These are phyloP conservation scores for Ovibos moschatus DNA, from an alignment of 2,113 vertebrate genomes.

Conservation along the genomic window DNA sequence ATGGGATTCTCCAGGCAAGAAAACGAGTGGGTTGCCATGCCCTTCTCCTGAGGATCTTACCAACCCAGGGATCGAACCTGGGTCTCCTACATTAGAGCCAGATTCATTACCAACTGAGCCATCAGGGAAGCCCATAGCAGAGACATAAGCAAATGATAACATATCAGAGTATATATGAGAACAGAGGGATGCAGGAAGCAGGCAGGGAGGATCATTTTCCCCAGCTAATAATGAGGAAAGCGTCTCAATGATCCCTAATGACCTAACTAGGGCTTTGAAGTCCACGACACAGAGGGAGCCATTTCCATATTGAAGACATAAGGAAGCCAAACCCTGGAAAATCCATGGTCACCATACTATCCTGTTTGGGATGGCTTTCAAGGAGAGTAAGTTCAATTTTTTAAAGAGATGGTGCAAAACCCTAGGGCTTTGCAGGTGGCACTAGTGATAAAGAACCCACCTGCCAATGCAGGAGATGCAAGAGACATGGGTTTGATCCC, in stretches of 20 bases:
- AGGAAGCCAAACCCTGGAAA: neutral
- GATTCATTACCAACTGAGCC: neutral
- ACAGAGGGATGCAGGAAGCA: neutral
- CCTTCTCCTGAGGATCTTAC: neutral
- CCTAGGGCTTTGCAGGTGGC: neutral
- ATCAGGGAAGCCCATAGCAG: neutral
- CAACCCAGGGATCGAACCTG: neutral
- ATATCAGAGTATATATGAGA: too few species aligned
- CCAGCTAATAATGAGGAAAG: neutral
- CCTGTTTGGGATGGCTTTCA: neutral
- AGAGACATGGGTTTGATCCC: neutral
- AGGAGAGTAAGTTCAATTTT: neutral
- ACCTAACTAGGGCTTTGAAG: neutral
- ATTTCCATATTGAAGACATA: neutral
- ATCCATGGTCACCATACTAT: fast-evolving
- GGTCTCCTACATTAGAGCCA: neutral
- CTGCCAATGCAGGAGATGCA: neutral
- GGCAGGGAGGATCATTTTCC: neutral
- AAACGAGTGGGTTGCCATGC: neutral
- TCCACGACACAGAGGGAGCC: neutral
- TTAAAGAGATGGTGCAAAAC: neutral
- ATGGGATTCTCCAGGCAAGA: neutral
- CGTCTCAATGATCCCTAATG: neutral
- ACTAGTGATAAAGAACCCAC: neutral
- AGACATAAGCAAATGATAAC: neutral